Conservation (phyloP, 2,113 vertebrate species). For the Asarcornis scutulata region DNA sequence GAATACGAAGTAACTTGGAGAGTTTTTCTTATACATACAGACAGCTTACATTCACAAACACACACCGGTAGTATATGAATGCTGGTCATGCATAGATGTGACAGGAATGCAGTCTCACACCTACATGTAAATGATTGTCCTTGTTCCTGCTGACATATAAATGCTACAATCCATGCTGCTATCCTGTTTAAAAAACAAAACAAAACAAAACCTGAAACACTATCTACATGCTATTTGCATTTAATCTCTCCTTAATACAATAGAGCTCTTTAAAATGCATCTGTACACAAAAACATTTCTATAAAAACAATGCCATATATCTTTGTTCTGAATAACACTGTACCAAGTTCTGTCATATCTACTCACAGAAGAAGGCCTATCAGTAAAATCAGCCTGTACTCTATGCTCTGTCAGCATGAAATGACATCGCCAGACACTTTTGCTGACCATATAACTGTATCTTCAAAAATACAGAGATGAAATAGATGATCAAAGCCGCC, state of each 20-base stretch:
- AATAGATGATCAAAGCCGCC: conserved; percentile 25
- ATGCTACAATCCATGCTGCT: neutral
- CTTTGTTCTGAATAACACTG: conserved; percentile 21
- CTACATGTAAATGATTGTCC: neutral
- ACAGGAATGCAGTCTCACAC: neutral
- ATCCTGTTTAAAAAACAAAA: neutral
- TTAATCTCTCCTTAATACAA: neutral
- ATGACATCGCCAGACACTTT: conserved; percentile 19
- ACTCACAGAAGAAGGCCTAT: conserved; percentile 3
- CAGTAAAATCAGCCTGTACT: conserved; percentile 30
- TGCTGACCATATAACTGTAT: conserved; percentile 57
- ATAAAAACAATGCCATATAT: neutral
- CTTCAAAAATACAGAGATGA: conserved; percentile 24
- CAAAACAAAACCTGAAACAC: no score
- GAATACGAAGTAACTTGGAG: neutral
- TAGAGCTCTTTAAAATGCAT: neutral
- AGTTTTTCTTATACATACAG: neutral
- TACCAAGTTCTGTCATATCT: neutral
- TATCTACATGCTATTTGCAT: neutral
- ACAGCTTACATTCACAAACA: neutral
- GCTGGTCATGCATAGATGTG: neutral
- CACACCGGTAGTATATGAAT: neutral
- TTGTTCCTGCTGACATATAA: neutral
- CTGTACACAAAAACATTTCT: neutral
- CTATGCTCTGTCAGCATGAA: conserved; percentile 20